These are phyloP conservation scores for Drosophila macrospina DNA, from an alignment of 2,888 invertebrate genomes.

Conservation along the genomic window DNA sequence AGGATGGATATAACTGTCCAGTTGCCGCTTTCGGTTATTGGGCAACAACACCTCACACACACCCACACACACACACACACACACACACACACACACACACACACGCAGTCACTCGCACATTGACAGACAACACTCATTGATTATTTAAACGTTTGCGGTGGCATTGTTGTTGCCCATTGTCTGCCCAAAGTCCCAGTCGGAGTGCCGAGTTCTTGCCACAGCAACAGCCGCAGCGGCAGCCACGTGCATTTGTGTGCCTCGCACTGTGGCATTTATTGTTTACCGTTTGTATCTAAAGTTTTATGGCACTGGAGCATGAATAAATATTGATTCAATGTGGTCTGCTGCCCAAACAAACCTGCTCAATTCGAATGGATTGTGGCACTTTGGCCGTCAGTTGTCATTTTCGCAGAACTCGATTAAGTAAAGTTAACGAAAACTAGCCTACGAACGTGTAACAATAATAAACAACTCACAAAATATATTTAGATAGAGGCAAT, in stretches of 20 bases:
- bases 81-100: constrained; percentile 7
- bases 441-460: constrained; percentile 1
- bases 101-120: constrained; percentile 23
- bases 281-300: constrained; percentile 59
- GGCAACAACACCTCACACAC: constrained; percentile 15
- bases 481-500: neutral
- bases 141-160: constrained; percentile 67
- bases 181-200: constrained; percentile 27
- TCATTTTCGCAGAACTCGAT: constrained; percentile 13
- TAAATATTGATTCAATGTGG: constrained; percentile 60
- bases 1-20: constrained; percentile 35
- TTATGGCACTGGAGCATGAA: constrained; percentile 53
- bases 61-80: constrained; percentile 1
- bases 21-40: constrained; percentile 37
- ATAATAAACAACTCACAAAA: constrained; percentile 1
- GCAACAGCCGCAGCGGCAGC: constrained; percentile 13
- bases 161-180: constrained; percentile 48
- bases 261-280: constrained; percentile 62
- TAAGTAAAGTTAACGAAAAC: constrained; percentile 7
- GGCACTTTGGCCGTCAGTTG: constrained; percentile 18
- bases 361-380: constrained; percentile 15
- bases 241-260: constrained; percentile 41
- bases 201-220: constrained; percentile 20
- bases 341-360: neutral
- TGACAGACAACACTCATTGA: constrained; percentile 58